Evolutionary conservation across 2,888 invertebrate species (phyloP).

Genomic region (Drosophila colorata): DNA sequence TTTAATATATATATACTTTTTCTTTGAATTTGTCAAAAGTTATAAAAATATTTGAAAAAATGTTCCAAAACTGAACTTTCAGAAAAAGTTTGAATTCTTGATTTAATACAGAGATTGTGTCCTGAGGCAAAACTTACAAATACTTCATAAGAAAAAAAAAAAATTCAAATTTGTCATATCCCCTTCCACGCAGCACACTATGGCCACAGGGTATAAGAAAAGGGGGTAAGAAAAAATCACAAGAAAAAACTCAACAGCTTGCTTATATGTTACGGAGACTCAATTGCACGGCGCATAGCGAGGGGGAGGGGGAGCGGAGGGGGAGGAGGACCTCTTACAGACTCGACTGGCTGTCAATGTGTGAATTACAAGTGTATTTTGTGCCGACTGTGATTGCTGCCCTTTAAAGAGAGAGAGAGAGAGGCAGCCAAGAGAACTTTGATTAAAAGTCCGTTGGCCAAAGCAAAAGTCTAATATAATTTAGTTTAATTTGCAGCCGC

Average conservation of each 20-base stretch:
- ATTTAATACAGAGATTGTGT: too few relatives aligned
- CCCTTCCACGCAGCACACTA: too few relatives aligned
- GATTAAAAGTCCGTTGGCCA: constrained; percentile 39
- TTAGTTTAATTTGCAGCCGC: constrained; percentile 62
- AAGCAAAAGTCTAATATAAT: constrained; percentile 53
- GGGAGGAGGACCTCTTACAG: constrained; percentile 5
- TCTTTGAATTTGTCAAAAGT: too few relatives aligned
- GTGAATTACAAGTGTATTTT: constrained; percentile 31
- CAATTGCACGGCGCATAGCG: constrained; percentile 30
- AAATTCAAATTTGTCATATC: not conserved
- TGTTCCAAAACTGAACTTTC: too few relatives aligned
- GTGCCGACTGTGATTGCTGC: constrained; percentile 19
- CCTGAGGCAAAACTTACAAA: too few relatives aligned
- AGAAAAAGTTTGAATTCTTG: too few relatives aligned
- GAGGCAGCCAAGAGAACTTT: constrained; percentile 18
- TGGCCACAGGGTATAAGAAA: constrained; percentile 9
- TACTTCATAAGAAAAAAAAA: too few relatives aligned
- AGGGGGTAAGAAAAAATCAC: constrained; percentile 15
- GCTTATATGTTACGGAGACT: constrained; percentile 34
- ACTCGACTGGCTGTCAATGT: constrained; percentile 27
- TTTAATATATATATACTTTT: too few relatives aligned
- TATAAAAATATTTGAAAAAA: too few relatives aligned
- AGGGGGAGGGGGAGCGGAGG: not conserved
- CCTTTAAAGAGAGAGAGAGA: constrained; percentile 24
- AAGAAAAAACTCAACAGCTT: constrained; percentile 51